A percentile compares a stretch with the other conserved stretches of the same genome.
Conservation (phyloP, 2,113 vertebrate species). For the Myodes glareolus region DNA sequence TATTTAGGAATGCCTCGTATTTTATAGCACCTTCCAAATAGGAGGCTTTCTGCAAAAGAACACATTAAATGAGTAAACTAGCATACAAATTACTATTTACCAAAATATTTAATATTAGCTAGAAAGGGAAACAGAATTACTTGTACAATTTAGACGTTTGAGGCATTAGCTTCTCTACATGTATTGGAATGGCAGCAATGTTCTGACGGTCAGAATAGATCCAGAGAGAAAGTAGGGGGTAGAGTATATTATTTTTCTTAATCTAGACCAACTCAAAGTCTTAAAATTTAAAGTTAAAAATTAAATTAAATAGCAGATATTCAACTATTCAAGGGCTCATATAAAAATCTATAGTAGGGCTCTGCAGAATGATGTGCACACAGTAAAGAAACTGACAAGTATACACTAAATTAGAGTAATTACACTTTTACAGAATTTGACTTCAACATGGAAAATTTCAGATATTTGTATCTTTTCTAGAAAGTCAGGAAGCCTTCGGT, state of each 20-base stretch:
- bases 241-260: neutral
- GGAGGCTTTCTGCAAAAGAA: neutral
- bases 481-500: neutral
- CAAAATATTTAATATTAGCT: neutral
- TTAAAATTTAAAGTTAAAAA: neutral
- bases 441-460: neutral
- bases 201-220: constrained; percentile 10
- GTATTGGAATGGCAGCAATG: neutral
- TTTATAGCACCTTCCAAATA: neutral
- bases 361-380: neutral
- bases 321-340: neutral
- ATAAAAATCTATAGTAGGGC: neutral
- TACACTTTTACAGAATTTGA: neutral
- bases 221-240: too few species aligned
- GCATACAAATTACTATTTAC: neutral
- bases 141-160: neutral
- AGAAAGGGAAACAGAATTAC: neutral
- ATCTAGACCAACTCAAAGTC: neutral
- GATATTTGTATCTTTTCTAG: neutral
- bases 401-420: neutral
- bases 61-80: neutral
- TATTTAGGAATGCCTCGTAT: neutral
- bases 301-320: neutral
- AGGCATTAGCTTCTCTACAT: neutral
- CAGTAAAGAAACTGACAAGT: neutral